A percentile compares a stretch with the other conserved stretches of the same genome.
Conservation (phyloP, 2,113 vertebrate species). For the Dipodomys spectabilis region DNA sequence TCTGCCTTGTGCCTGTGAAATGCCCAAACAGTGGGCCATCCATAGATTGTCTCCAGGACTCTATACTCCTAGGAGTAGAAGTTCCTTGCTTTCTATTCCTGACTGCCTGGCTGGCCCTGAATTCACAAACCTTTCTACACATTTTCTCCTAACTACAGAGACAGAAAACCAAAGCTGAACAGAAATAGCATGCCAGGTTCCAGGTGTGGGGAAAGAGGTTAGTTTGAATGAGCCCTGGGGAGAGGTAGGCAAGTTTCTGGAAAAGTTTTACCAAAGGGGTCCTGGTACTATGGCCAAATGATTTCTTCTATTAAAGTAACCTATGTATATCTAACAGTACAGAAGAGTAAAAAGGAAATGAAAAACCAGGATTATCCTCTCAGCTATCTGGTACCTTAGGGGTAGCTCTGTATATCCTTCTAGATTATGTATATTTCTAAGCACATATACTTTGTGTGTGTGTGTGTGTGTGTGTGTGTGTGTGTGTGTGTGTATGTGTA, state of each 20-base stretch:
- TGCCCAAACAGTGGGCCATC: not conserved
- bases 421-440: not conserved
- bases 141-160: not conserved
- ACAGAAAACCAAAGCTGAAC: not conserved
- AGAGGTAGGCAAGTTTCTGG: not conserved
- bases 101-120: not conserved
- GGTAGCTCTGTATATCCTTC: not conserved
- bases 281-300: not conserved
- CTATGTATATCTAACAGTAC: not conserved
- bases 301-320: conserved; percentile 7
- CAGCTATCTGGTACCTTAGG: not conserved
- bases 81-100: not conserved
- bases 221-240: not conserved
- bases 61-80: not conserved
- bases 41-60: not conserved
- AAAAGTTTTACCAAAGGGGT: not conserved
- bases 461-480: not conserved
- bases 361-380: not conserved
- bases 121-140: not conserved
- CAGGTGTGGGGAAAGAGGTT: not conserved
- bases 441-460: not conserved
- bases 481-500: too few species aligned
- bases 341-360: not conserved
- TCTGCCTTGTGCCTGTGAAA: not conserved
- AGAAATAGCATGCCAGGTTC: not conserved